A percentile compares a stretch with the other conserved stretches of the same genome.
Evolutionary conservation across 2,113 vertebrate species (phyloP).

Genomic region (Gorsachius goisagi): DNA sequence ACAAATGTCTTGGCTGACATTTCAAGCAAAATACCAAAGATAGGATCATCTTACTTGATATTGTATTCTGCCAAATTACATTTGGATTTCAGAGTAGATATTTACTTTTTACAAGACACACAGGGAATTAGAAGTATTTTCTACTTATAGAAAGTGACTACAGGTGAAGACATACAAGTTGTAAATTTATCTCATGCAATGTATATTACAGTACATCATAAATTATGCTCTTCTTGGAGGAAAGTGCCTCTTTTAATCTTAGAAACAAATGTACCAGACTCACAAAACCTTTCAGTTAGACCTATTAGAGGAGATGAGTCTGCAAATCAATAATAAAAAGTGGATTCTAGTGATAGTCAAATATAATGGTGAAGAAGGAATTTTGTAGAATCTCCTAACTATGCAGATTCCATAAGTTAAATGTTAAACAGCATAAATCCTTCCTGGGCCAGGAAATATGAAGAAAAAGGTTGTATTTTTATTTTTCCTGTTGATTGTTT

Average conservation of each 20-base stretch:
- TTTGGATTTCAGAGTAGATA: constrained; percentile 23
- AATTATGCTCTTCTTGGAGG: neutral
- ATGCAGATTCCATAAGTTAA: neutral
- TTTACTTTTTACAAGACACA: neutral
- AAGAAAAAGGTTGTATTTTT: neutral
- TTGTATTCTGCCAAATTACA: constrained; percentile 10
- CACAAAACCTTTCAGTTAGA: neutral
- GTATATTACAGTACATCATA: neutral
- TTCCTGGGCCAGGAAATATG: neutral
- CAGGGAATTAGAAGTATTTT: neutral
- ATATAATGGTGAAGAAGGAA: neutral
- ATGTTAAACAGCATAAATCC: neutral
- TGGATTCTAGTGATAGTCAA: neutral
- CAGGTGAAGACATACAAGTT: neutral
- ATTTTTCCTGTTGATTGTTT: neutral
- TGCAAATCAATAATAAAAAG: neutral
- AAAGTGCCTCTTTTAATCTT: neutral
- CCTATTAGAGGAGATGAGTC: neutral
- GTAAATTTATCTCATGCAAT: constrained; percentile 13
- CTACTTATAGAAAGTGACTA: neutral
- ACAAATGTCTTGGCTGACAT: constrained; percentile 6
- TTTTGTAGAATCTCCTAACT: neutral
- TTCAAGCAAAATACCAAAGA: neutral
- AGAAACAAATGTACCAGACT: neutral
- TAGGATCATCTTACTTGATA: neutral